These are phyloP conservation scores for Nycticryphes semicollaris DNA, from an alignment of 2,113 vertebrate species.

Conservation along the genomic window DNA sequence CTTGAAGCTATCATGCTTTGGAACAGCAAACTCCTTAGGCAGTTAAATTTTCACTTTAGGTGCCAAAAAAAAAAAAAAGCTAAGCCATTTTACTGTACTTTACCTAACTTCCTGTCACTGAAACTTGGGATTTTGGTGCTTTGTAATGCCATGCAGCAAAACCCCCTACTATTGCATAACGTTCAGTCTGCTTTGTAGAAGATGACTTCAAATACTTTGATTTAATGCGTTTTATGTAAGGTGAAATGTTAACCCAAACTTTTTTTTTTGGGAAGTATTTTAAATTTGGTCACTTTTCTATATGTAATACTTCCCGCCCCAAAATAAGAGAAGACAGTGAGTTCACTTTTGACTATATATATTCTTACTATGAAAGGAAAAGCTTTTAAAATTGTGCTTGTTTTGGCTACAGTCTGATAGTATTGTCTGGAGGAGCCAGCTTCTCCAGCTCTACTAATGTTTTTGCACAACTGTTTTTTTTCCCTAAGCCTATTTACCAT, in stretches of 20 bases:
- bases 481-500: not conserved
- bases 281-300: not conserved
- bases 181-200: not conserved
- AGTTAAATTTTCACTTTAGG: not conserved
- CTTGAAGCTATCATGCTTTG: not conserved
- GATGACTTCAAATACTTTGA: not conserved
- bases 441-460: not conserved
- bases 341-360: not conserved
- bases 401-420: not conserved
- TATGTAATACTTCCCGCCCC: no score
- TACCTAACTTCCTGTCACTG: not conserved
- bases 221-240: not conserved
- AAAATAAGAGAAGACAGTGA: fast-evolving
- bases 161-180: not conserved
- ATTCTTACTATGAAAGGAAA: not conserved
- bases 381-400: not conserved
- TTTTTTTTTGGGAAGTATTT: not conserved
- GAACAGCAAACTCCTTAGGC: not conserved
- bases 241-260: not conserved
- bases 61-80: not conserved
- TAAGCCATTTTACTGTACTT: not conserved
- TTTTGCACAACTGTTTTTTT: not conserved
- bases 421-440: not conserved
- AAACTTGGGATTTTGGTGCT: not conserved
- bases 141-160: not conserved